Conservation (phyloP, 2,113 vertebrate species). For the Grammomys surdaster region DNA sequence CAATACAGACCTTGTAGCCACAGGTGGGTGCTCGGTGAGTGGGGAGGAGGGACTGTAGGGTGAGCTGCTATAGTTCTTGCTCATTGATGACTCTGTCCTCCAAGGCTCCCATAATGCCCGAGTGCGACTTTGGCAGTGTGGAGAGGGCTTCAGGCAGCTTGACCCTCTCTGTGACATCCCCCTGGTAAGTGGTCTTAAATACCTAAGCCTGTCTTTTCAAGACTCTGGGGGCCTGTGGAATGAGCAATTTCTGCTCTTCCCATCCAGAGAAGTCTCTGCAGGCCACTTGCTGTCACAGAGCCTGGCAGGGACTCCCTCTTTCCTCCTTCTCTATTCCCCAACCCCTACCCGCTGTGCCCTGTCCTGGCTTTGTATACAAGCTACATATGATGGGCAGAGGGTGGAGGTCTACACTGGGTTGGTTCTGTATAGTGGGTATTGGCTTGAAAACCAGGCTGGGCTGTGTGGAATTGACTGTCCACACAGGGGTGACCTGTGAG, state of each 20-base stretch:
- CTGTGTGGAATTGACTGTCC: not conserved
- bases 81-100: not conserved
- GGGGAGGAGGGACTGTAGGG: fast-evolving
- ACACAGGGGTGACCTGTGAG: not conserved
- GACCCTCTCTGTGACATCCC: slow-evolving; percentile 92
- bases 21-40: slow-evolving; percentile 86
- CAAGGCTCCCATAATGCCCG: slow-evolving; percentile 93
- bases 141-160: slow-evolving; percentile 91
- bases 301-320: not conserved
- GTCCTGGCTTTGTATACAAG: not conserved
- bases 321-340: not conserved
- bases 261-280: not conserved
- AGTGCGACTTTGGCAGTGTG: slow-evolving; percentile 94
- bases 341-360: not conserved
- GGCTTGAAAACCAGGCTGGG: not conserved
- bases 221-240: not conserved
- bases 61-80: fast-evolving
- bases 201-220: not conserved
- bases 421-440: not conserved
- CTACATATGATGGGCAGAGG: not conserved
- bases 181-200: slow-evolving; percentile 87
- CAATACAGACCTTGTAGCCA: slow-evolving; percentile 93
- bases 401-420: not conserved
- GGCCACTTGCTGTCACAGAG: not conserved
- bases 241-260: not conserved